Evolutionary conservation across 2,797 vertebrate species (phyloP), one percentile per base, ranked within the genome.

Genomic region (Chloroceryle amazona): DNA sequence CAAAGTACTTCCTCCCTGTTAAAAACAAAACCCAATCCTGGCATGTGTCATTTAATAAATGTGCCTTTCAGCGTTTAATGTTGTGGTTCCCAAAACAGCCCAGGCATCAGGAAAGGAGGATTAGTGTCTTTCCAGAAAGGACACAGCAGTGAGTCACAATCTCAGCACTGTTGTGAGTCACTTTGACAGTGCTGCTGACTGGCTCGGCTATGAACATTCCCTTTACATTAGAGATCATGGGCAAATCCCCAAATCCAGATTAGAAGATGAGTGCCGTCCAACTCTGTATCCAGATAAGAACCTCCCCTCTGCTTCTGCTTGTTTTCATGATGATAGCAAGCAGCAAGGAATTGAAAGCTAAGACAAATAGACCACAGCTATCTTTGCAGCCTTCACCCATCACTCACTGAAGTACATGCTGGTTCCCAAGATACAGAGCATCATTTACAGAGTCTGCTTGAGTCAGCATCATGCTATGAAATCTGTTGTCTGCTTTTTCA

Each of bases 101-200:
- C 63, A 76, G 94, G 86, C 87, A 91, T 93, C 95, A 95, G 96
- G 96, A 97, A 95, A 94, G 93, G 55, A 95, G 85, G 88, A 96
- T 95, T 89, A 95, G 81, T 63, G 81, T 93, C 94, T 96, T 94
- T 97, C 90, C 95, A 93, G 93, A 96, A 81, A 96, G 91, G 94
- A 94, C 93, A 76, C 60, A 71, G 90, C 90, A 85, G 73, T 97
- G 96, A 97, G 80, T 97, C 96, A 96, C 51, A 13, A 82, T 70
- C 74, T 95, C 79, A 88, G 91, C 70, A 13, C 68, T 66, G 67
- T 61, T 80, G 70, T 96, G 96, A 97, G 91, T 97, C 96, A 97
- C 90, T 81, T 63, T 29, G 52, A 46, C 66, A 85, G 74, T 1
- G 29, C 67, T 95, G 88, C 82, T 86, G 68, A 84, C 65, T 49